phyloP scores from a whole-genome alignment of 2,888 invertebrate species.

The Caenorhabditis zanzibari region DNA sequence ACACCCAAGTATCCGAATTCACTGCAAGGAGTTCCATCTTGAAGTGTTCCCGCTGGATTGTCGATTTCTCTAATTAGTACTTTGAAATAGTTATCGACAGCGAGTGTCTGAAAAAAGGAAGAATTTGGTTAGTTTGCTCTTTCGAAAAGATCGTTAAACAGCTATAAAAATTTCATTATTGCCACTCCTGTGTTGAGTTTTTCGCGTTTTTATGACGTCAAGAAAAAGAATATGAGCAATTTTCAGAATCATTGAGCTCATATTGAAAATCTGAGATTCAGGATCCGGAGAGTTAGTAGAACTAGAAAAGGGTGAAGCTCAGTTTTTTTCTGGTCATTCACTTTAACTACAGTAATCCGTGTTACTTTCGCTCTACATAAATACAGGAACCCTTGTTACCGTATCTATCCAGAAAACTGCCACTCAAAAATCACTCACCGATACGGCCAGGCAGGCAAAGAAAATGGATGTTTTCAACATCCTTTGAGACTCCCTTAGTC shows the following conservation, averaged over 20 bases:
- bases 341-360: neutral
- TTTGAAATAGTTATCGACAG: slow-evolving; percentile 24
- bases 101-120: slow-evolving; percentile 28
- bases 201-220: slow-evolving; percentile 32
- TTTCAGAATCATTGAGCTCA: too few species aligned
- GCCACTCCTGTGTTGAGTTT: neutral
- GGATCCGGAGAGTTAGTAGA: too few species aligned
- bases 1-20: slow-evolving; percentile 55
- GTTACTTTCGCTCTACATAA: too few species aligned
- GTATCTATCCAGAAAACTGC: too few species aligned
- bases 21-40: slow-evolving; percentile 50
- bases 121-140: slow-evolving; percentile 3
- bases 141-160: slow-evolving; percentile 43
- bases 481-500: slow-evolving; percentile 6
- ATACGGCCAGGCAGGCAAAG: slow-evolving; percentile 3
- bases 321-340: too few species aligned
- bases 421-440: slow-evolving; percentile 4
- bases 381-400: too few species aligned
- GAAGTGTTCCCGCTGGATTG: slow-evolving; percentile 63
- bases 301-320: too few species aligned
- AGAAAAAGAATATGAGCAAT: neutral
- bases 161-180: slow-evolving; percentile 15
- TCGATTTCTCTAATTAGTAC: slow-evolving; percentile 60
- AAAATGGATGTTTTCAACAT: slow-evolving; percentile 40
- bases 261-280: neutral